Base-by-base conservation (phyloP, 2,888 invertebrate species). In the Mythimna ferrago region DNA sequence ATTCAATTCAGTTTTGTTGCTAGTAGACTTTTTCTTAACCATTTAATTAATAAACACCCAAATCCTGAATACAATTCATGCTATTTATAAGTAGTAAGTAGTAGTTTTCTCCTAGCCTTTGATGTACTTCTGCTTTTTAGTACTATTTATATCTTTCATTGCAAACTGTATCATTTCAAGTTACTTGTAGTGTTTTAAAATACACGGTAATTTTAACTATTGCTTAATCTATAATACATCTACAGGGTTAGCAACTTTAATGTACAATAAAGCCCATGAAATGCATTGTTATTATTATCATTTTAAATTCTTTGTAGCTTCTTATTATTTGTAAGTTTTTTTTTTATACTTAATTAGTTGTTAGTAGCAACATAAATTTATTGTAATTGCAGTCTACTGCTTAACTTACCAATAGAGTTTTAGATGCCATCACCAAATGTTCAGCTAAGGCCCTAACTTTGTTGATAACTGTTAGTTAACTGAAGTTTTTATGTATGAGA, bases 1-100 rank as follows among this genome's bases (percentile, higher is more conserved):
- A 63, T 48, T 51, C 60, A 66, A 62, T 66, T 71, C 26, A 64
- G n/a, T 35, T n/a, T 53, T 62, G 19, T 41, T 48, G 10, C 21
- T 62, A 62, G 2, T 57, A 62, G 1, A 4, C 4, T 44, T 63
- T 41, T 57, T 3, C 44, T 44, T 66, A 38, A 48, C 71, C 2
- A 54, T 1, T 32, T 38, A 2, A 19, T 16, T 54, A 44, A 2
- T 11, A 9, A 54, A 5, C 32, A 26, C n/a, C 16, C 2, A 60
- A 41, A 32, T 65, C 71, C 14, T 19, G 2, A 56, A 44, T 41
- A 56, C 3, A n/a, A 10, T 21, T 41, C n/a, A 2, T 64, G 14
- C 21, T 71, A 10, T 10, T 6, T 48, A 14, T 10, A 64, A 11
- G n/a, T 48, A 32, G 3, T 2, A 11, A 32, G 3, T 2, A 11